Percentiles rank a stretch among this genome's conserved stretches.
These are phyloP conservation scores for Pygoscelis antarcticus DNA, from an alignment of 2,113 vertebrate genomes.

Conservation along the genomic window DNA sequence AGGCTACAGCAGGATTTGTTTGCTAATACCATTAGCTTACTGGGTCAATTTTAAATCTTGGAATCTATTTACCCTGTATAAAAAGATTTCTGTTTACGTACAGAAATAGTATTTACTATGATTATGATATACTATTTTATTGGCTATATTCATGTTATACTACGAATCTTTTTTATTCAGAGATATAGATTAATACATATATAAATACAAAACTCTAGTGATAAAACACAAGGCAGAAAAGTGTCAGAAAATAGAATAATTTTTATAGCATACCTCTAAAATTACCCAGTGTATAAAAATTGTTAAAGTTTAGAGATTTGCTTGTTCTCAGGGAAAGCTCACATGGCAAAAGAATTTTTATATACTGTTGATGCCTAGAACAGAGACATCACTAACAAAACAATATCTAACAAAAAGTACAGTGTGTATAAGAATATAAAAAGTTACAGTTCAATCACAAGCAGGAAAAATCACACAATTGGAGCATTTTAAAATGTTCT, in stretches of 20 bases:
- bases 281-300: background rate
- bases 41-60: conserved; percentile 2
- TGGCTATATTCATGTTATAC: background rate
- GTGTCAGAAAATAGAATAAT: background rate
- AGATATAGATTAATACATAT: background rate
- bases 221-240: background rate
- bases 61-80: background rate
- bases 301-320: background rate
- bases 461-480: background rate
- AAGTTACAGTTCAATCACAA: background rate
- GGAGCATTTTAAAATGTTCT: background rate
- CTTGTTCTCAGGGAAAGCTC: background rate
- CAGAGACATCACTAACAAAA: background rate
- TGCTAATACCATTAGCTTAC: conserved; percentile 24
- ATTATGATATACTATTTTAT: background rate
- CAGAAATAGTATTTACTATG: background rate
- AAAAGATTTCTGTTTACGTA: background rate
- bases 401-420: background rate
- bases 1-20: conserved; percentile 24
- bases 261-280: background rate
- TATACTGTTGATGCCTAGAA: background rate
- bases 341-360: background rate
- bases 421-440: background rate
- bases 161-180: background rate
- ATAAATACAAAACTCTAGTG: background rate